phyloP scores from a whole-genome alignment of 1,140 invertebrate species.

The Camponotus pennsylvanicus region DNA sequence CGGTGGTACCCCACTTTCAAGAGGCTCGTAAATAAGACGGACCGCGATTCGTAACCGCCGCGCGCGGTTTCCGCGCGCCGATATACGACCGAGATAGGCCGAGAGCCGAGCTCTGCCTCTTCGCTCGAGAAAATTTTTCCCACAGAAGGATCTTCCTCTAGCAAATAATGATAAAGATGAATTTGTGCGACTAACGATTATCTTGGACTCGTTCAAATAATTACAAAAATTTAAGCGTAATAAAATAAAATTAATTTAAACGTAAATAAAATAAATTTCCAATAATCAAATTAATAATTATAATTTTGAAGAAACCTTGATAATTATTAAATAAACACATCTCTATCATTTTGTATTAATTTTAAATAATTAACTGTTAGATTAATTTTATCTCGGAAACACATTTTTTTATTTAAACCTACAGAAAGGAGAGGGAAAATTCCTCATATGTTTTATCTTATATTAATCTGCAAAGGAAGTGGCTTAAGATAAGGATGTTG shows the following conservation, averaged over 20 bases:
- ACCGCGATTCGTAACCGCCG: slow-evolving; percentile 56
- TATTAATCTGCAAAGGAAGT: neutral
- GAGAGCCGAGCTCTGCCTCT: slow-evolving; percentile 34
- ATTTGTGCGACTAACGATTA: neutral
- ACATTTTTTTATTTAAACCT: neutral
- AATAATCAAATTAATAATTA: neutral
- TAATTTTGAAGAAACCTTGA: neutral
- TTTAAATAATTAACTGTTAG: neutral
- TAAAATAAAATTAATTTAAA: slow-evolving; percentile 3
- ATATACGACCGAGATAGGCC: slow-evolving; percentile 66
- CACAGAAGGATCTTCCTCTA: slow-evolving; percentile 1
- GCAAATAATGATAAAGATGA: slow-evolving; percentile 46
- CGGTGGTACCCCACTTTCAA: slow-evolving; percentile 36
- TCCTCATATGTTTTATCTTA: neutral
- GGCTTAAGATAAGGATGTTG: neutral
- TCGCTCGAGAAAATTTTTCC: slow-evolving; percentile 39
- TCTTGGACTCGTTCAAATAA: too few species aligned
- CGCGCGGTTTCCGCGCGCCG: slow-evolving; percentile 68
- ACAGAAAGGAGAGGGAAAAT: too few species aligned
- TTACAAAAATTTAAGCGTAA: neutral
- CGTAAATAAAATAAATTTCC: neutral
- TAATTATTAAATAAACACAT: neutral
- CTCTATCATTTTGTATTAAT: neutral
- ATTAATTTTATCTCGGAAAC: neutral
- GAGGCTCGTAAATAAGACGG: slow-evolving; percentile 71